Conservation (phyloP, 2,113 vertebrate species). For the Eublepharis macularius region DNA sequence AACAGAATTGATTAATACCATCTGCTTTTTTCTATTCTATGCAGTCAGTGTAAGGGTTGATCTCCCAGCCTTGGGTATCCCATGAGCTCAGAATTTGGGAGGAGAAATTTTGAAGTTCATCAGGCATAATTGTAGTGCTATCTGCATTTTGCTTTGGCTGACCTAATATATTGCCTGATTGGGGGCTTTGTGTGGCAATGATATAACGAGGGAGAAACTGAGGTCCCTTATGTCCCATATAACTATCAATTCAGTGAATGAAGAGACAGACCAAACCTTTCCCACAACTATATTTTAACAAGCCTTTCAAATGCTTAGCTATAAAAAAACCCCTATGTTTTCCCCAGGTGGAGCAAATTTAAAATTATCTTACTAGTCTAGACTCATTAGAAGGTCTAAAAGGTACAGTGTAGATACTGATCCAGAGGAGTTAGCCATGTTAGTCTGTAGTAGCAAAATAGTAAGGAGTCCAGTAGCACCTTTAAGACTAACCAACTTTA, state of each 20-base stretch:
- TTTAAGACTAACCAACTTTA: too few relatives aligned
- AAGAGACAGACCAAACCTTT: neutral
- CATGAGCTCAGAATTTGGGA: neutral
- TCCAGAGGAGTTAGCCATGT: too few relatives aligned
- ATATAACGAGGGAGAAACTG: neutral
- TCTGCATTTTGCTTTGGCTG: neutral
- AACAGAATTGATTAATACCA: neutral
- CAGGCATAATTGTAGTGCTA: neutral
- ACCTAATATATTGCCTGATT: neutral
- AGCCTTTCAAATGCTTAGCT: neutral
- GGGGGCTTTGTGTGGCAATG: neutral
- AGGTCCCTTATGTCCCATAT: neutral
- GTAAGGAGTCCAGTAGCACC: too few relatives aligned
- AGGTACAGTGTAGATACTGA: slow-evolving; percentile 59
- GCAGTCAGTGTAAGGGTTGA: neutral
- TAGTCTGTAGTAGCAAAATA: too few relatives aligned
- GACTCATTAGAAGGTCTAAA: slow-evolving; percentile 61
- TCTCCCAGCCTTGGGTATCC: neutral
- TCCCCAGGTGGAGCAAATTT: slow-evolving; percentile 17
- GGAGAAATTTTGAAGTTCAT: neutral
- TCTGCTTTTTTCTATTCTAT: neutral
- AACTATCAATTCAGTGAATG: neutral
- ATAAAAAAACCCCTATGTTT: neutral
- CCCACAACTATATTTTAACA: neutral
- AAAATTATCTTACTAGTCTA: slow-evolving; percentile 21